These are phyloP conservation scores for Porites evermanni DNA, from an alignment of 92 coral and sea anemone genomes.

Conservation along the genomic window DNA sequence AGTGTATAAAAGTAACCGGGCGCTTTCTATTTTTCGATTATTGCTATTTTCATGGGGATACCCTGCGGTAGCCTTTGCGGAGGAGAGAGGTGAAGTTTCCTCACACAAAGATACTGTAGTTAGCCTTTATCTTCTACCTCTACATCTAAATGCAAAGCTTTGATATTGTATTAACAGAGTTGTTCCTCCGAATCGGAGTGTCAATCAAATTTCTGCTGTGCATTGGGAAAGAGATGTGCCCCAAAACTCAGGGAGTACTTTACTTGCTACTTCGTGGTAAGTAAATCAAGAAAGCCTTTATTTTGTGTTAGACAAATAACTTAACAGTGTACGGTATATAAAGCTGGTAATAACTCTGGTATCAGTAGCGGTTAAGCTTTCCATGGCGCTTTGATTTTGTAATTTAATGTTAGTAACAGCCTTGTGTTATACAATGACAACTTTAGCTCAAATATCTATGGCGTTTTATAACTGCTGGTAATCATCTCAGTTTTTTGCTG, in stretches of 20 bases:
- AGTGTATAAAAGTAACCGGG: too few species aligned
- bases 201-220: conserved; percentile 55
- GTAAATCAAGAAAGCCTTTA: not conserved
- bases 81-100: too few species aligned
- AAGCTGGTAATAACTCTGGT: not conserved
- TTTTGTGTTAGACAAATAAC: not conserved
- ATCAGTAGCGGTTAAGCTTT: too few species aligned
- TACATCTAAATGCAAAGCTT: not conserved
- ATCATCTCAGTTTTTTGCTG: too few species aligned
- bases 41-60: too few species aligned
- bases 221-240: conserved; percentile 59
- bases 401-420: not conserved
- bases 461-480: too few species aligned
- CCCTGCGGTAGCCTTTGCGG: too few species aligned
- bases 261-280: conserved; percentile 62
- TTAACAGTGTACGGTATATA: not conserved
- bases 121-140: too few species aligned
- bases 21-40: too few species aligned
- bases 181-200: conserved; percentile 65
- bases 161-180: not conserved
- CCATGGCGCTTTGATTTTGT: too few species aligned
- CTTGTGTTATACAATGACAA: not conserved
- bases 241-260: conserved; percentile 53
- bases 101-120: too few species aligned
- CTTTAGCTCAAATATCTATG: too few species aligned